Evolutionary conservation across 2,888 invertebrate genomes (phyloP), one percentile per base, ranked within the genome.

Genomic region (Lasioglossum oenotherae): DNA sequence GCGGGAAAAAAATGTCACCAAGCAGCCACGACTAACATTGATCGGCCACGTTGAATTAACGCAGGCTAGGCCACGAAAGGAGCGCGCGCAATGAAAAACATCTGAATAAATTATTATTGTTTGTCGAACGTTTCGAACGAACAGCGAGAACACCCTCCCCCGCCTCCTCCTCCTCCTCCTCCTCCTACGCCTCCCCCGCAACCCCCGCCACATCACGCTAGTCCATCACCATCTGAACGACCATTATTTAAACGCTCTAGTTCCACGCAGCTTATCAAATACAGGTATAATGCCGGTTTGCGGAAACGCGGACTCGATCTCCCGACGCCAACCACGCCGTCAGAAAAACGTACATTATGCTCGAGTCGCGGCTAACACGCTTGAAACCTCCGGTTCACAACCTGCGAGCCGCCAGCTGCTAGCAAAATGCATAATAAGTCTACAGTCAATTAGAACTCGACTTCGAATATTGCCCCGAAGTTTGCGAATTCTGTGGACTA

Each of bases 21-120:
- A 79, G 69, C 31, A 16, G 64, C 10, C 38, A 41, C 78, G 83
- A 46, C 53, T 49, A 60, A 31, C 80, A 81, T 84, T 67, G 83
- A 87, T 82, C 84, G 78, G 69, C 27, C 60, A 78, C 80, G 78
- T 53, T 81, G 89, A 84, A 89, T 90, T 89, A 90, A 87, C 82
- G 87, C 80, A 72, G 73, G 80, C 74, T 44, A 38, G 79, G 57
- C 78, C 67, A 75, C 14, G 80, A 81, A 80, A 87, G 83, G 86
- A 81, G 84, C 77, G 91, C 86, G 89, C 84, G 88, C 89, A 90
- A 84, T 92, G 92, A 93, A 95, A 95, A 95, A 95, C 95, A 95
- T 93, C 93, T 95, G 95, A 95, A 95, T 95, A 95, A 95, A 95
- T 95, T 92, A 95, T 95, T 92, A 93, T 92, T 94, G 95, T 95